A percentile compares a stretch with the other conserved stretches of the same genome.
These are phyloP conservation scores for Zaprionus taronus DNA, from an alignment of 1,140 invertebrate species.

Conservation along the genomic window DNA sequence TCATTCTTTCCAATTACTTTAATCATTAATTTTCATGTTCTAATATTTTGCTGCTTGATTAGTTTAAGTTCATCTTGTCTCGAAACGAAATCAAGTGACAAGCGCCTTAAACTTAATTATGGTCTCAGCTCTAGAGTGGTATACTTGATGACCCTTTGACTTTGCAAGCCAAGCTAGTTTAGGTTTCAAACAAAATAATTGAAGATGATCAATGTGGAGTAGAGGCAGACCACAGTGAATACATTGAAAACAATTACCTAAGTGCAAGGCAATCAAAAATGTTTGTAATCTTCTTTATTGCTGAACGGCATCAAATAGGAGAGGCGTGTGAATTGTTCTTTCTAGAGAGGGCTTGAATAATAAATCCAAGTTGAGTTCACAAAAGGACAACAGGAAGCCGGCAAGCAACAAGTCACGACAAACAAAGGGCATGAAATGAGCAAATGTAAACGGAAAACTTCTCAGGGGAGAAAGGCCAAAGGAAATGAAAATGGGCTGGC, in stretches of 20 bases:
- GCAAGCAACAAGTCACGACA: conserved; percentile 46
- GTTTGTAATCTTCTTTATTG: conserved; percentile 31
- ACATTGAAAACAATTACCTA: neutral
- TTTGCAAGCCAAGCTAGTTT: neutral
- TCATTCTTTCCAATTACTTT: too few species aligned
- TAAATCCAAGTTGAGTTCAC: conserved; percentile 27
- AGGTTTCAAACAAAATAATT: neutral
- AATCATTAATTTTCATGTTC: too few species aligned
- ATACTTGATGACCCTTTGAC: too few species aligned
- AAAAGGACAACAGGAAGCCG: conserved; percentile 8
- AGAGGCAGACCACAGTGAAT: neutral
- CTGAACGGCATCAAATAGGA: conserved; percentile 1
- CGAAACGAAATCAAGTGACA: too few species aligned
- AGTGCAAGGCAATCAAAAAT: conserved; percentile 10
- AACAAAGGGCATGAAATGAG: conserved; percentile 49
- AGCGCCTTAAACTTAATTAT: too few species aligned
- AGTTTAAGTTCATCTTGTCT: too few species aligned
- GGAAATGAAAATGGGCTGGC: conserved; percentile 6
- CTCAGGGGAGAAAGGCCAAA: conserved; percentile 22
- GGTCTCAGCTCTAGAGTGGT: too few species aligned
- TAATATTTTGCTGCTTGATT: too few species aligned
- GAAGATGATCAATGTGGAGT: neutral
- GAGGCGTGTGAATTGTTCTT: conserved; percentile 31
- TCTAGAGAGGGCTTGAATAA: conserved; percentile 29
- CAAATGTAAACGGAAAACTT: conserved; percentile 32